Evolutionary conservation across 2,797 vertebrate species (phyloP), one percentile per base, ranked within the genome.

Genomic region (Ctenopoma multispine): DNA sequence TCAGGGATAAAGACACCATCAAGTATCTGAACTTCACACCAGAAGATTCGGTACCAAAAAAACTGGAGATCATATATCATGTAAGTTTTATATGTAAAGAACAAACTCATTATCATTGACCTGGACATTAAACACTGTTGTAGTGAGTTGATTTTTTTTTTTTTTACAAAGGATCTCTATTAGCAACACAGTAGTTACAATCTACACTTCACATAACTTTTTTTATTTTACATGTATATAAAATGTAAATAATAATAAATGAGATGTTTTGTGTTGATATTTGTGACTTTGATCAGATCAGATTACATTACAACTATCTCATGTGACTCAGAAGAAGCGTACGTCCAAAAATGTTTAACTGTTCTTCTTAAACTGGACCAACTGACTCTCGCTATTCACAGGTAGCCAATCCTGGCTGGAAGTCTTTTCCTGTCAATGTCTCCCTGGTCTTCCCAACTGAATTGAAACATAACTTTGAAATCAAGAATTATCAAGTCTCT

Each of bases 391-490:
- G 4, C 13, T 14, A 2, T 74, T 64, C 27, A 14, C 82, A 95
- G 94, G 81, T 95, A 6, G 63, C 83, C 24, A 95, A 94, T 72
- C 57, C 47, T 21, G 91, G 90, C 36, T 47, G 51, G 18, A 93
- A 80, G 54, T 58, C 38, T 44, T 85, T 94, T 60, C 90, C 90
- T 7, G 62, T 90, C 29, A 79, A 21, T 0, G 85, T 94, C 23
- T 63, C 38, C 1, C 61, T 95, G 36, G 3, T 31, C 17, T 84
- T 94, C 57, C 88, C 90, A 36, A 90, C 76, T 44, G 23, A 73
- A 72, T 81, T 89, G 44, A 51, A 68, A 3, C 36, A 87, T n/a
- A 40, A 41, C 69, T 91, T 93, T 87, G 77, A 86, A 66, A 60
- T 92, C 44, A 61, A 12, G 0, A 56, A 89, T 72, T 84, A 85